Evolutionary conservation across 2,797 vertebrate genomes (phyloP).

Genomic region (Micromesistius poutassou): DNA sequence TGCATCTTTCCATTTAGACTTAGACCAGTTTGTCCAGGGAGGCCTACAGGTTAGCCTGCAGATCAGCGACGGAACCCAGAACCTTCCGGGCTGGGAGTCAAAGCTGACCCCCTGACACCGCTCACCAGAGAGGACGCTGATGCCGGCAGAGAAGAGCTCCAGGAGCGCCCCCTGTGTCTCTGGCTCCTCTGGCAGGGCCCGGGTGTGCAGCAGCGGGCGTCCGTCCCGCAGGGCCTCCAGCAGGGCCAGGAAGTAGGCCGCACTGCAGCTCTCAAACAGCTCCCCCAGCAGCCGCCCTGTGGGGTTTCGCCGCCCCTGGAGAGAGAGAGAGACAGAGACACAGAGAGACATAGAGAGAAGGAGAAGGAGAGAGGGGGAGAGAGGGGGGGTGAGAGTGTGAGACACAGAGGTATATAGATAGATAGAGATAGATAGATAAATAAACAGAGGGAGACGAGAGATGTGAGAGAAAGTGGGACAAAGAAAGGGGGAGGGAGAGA

Average conservation of each 20-base stretch:
- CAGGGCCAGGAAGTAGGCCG: constrained; percentile 81
- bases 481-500: background rate
- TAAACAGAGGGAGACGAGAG: too few species aligned
- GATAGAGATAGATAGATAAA: too few species aligned
- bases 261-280: constrained; percentile 81
- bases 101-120: constrained; percentile 5
- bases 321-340: constrained; percentile 7
- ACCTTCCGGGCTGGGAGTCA: background rate
- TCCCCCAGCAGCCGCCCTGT: constrained; percentile 78
- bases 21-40: background rate
- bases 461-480: background rate
- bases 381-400: background rate
- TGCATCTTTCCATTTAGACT: background rate
- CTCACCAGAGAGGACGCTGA: constrained; percentile 84
- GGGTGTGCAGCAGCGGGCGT: constrained; percentile 65
- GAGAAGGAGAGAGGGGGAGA: background rate
- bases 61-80: too few species aligned
- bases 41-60: background rate
- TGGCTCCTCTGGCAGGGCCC: constrained; percentile 70
- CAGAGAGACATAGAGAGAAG: background rate
- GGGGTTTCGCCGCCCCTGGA: constrained; percentile 78
- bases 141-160: constrained; percentile 86
- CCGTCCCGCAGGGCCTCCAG: constrained; percentile 83
- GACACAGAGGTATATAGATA: background rate
- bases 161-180: constrained; percentile 77